phyloP scores from a whole-genome alignment of 2,797 vertebrate species.

The Lagodon rhomboides region DNA sequence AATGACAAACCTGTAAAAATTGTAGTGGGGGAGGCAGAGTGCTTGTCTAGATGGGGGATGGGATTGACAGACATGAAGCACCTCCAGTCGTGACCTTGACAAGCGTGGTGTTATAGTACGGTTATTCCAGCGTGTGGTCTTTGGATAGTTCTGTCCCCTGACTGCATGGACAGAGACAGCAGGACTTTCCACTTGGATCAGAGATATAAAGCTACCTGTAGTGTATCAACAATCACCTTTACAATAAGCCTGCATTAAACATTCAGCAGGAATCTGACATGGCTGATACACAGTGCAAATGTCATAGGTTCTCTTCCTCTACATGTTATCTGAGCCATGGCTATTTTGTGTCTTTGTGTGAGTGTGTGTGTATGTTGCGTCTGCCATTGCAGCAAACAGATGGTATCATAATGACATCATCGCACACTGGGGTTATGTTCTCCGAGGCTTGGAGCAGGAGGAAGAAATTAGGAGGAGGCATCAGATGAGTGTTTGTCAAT shows the following conservation, averaged over 20 bases:
- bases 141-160: slow-evolving; percentile 45
- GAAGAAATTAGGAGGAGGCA: slow-evolving; percentile 70
- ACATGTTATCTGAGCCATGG: slow-evolving; percentile 68
- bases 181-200: slow-evolving; percentile 21
- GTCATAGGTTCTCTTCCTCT: slow-evolving; percentile 61
- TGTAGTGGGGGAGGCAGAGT: slow-evolving; percentile 30
- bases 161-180: slow-evolving; percentile 26
- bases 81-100: slow-evolving; percentile 74
- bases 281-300: slow-evolving; percentile 56
- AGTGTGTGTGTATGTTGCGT: slow-evolving; percentile 44
- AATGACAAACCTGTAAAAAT: slow-evolving; percentile 68
- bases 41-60: slow-evolving; percentile 69
- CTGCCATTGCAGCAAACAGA: slow-evolving; percentile 76
- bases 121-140: slow-evolving; percentile 25
- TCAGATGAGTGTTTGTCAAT: slow-evolving; percentile 72
- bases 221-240: slow-evolving; percentile 50
- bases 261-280: slow-evolving; percentile 34
- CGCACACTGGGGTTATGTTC: slow-evolving; percentile 79
- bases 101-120: slow-evolving; percentile 35
- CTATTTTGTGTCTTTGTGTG: slow-evolving; percentile 36
- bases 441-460: slow-evolving; percentile 70
- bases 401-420: slow-evolving; percentile 83
- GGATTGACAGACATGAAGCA: slow-evolving; percentile 72
- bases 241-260: slow-evolving; percentile 43
- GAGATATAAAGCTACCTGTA: slow-evolving; percentile 35